Evolutionary conservation across 2,113 vertebrate species (phyloP).

Genomic region (Anseranas semipalmata): DNA sequence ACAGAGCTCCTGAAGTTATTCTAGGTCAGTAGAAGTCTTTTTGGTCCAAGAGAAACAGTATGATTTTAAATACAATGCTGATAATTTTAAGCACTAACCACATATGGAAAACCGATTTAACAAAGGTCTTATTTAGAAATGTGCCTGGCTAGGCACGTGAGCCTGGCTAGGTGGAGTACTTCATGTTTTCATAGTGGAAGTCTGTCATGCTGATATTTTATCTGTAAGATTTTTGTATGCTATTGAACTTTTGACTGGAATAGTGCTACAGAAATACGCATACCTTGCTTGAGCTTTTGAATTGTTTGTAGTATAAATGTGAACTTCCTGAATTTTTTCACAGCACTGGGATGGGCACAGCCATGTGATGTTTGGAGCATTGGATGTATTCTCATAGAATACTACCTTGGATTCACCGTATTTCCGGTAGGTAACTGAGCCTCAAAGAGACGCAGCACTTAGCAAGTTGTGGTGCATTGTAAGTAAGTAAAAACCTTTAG

Average conservation of each 20-base stretch:
- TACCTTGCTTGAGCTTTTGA: neutral
- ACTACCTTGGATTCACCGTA: conserved; percentile 86
- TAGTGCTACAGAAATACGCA: fast-evolving
- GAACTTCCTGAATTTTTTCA: neutral
- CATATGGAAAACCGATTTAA: neutral
- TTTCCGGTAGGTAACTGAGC: conserved; percentile 80
- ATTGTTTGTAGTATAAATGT: neutral
- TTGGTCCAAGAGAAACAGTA: neutral
- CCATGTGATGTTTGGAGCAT: conserved; percentile 90
- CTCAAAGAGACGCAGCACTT: fast-evolving
- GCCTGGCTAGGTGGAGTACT: too few species aligned
- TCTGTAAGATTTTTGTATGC: fast-evolving
- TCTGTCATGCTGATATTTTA: fast-evolving
- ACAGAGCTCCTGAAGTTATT: conserved; percentile 90
- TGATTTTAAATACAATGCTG: neutral
- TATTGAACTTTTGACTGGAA: neutral
- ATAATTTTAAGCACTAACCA: neutral
- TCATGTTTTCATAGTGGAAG: neutral
- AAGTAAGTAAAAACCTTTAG: neutral
- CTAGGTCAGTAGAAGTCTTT: conserved; percentile 74
- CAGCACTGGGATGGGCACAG: conserved; percentile 88
- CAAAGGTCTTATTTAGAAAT: neutral
- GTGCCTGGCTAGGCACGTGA: neutral
- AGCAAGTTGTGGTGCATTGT: fast-evolving
- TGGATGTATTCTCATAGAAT: conserved; percentile 88